These are phyloP conservation scores for Nipponia nippon DNA, from an alignment of 2,113 vertebrate genomes.

Conservation along the genomic window DNA sequence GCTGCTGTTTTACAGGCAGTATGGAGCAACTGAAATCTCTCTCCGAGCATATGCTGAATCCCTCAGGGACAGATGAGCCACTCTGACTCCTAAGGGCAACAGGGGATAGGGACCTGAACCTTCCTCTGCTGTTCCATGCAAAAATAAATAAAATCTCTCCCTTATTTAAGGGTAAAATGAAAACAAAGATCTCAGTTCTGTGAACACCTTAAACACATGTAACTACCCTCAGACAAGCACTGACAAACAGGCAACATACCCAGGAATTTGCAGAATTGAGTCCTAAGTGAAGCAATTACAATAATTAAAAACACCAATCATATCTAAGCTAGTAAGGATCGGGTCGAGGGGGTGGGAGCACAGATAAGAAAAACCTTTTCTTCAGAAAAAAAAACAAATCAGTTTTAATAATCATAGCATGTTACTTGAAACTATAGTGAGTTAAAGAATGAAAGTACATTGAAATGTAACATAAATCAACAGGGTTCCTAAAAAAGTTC, in stretches of 20 bases:
- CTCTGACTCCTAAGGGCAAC: not conserved
- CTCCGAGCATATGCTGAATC: not conserved
- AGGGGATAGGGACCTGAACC: not conserved
- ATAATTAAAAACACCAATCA: not conserved
- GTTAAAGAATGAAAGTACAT: not conserved
- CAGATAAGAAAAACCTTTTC: not conserved
- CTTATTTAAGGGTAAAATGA: not conserved
- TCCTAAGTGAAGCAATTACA: not conserved
- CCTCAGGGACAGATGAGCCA: not conserved
- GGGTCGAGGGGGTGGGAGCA: rapidly evolving
- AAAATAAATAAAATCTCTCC: not conserved
- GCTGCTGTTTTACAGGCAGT: not conserved
- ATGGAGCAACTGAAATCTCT: not conserved
- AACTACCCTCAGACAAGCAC: not conserved
- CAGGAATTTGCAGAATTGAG: not conserved
- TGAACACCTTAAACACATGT: not conserved
- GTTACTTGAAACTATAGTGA: not conserved
- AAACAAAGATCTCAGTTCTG: not conserved
- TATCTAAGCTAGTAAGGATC: not conserved
- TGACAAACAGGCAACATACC: not conserved
- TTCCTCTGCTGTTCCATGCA: not conserved
- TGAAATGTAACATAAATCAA: not conserved
- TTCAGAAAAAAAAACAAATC: not conserved
- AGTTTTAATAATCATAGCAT: not conserved
- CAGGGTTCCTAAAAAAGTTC: not conserved